Percentiles rank a stretch among this genome's conserved stretches.
Evolutionary conservation across 2,888 invertebrate genomes (phyloP).

Genomic region (Acanthopleura granulata): DNA sequence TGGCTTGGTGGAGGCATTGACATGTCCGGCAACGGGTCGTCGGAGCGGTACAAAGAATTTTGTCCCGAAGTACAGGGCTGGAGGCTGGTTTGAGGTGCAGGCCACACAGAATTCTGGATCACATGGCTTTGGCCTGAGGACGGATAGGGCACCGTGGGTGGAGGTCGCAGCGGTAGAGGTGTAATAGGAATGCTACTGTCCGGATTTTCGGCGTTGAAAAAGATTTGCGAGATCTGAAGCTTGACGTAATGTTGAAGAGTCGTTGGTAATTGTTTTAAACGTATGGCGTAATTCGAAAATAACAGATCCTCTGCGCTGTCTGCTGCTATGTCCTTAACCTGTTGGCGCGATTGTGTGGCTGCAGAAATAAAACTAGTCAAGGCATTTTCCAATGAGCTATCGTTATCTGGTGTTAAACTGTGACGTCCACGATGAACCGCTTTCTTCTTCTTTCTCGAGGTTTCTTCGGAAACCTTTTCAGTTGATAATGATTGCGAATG

Average conservation of each 20-base stretch:
- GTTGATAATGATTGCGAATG: too few species aligned
- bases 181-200: conserved; percentile 3
- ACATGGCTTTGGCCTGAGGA: too few species aligned
- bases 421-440: too few species aligned
- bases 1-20: too few species aligned
- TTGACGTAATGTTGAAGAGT: neutral
- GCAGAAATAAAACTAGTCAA: neutral
- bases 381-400: neutral
- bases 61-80: too few species aligned
- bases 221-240: conserved; percentile 4
- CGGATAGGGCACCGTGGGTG: too few species aligned
- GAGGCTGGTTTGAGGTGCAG: too few species aligned
- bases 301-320: conserved; percentile 3
- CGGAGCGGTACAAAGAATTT: too few species aligned
- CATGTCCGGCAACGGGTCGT: too few species aligned
- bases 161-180: neutral
- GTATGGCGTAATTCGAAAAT: neutral
- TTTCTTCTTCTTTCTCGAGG: too few species aligned
- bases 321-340: neutral
- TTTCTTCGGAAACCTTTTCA: too few species aligned
- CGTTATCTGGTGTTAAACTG: neutral
- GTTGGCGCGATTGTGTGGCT: neutral
- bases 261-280: neutral
- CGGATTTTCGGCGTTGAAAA: conserved; percentile 18
- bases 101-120: too few species aligned